Base-by-base conservation (phyloP, 2,113 vertebrate genomes). In the Leptobrachium leishanense region DNA sequence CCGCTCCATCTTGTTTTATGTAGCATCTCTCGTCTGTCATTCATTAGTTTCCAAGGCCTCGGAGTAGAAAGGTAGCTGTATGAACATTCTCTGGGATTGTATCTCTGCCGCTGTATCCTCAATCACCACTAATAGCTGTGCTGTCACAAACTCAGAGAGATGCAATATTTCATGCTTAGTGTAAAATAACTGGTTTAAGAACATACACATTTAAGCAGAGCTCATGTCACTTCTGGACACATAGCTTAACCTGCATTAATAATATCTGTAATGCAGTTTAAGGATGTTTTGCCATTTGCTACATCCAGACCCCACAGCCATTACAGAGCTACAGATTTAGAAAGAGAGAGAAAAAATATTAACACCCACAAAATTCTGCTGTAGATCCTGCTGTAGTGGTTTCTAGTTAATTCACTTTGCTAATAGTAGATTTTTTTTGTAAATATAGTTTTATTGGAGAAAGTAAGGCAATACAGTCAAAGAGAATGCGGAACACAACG, bases 121-220 rank as follows among this genome's bases (percentile, higher is more conserved):
- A 95, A 92, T 96, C 90, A 93, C 81, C 68, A 83, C 90, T 95
- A 96, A 97, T 95, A 95, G 93, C 91, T 88, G 75, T 85, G 87
- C 84, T 96, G 95, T 94, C 95, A 88, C 81, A 82, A 73, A 84
- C 81, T 93, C 92, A 92, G 87, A 84, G 83, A 83, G 76, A 83
- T 82, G 82, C 87, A 84, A 84, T 85, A 86, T 87, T 91, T 89
- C 83, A 83, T 76, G 74, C 81, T 88, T 89, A 83, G 63, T 84
- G 87, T 90, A 85, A 86, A 84, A 82, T 85, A 84, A 82, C 75
- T 76, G 66, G 10, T 72, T 79, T 82, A 46, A 82, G 72, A 86
- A 84, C 82, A 82, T 75, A 79, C 82, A 84, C 82, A 15, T 82
- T 83, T 62, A 78, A 84, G 65, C 50, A 84, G 74, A 79, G 81